Evolutionary conservation across 37 sponge, comb jelly and placozoan genomes (phyloP).

Genomic region (Haliclona indistincta): DNA sequence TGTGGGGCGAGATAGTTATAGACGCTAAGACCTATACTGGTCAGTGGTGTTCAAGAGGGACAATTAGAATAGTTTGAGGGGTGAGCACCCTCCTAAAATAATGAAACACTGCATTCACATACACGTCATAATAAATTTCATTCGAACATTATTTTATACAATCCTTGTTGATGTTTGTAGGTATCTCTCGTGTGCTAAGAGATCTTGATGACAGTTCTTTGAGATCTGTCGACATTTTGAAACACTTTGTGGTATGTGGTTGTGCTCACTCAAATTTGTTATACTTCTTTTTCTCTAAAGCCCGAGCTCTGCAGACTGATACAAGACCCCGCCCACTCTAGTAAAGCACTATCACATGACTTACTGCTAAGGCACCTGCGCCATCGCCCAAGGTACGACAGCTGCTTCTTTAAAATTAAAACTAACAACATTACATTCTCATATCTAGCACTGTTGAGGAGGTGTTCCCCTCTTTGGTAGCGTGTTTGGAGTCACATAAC

Average conservation of each 20-base stretch:
- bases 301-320: conserved; percentile 74
- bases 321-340: conserved; percentile 41
- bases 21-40: too few species aligned
- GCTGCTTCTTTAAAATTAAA: background rate
- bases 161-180: background rate
- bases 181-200: conserved; percentile 59
- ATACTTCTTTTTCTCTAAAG: conserved; percentile 23
- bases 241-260: conserved; percentile 76
- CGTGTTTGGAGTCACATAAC: conserved; percentile 69
- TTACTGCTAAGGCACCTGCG: conserved; percentile 66
- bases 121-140: too few species aligned
- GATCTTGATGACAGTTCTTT: conserved; percentile 78
- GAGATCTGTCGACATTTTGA: conserved; percentile 68
- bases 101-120: too few species aligned
- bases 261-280: background rate
- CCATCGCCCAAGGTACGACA: conserved; percentile 54
- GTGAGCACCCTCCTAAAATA: conserved; percentile 33
- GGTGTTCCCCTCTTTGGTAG: conserved; percentile 47
- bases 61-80: too few species aligned
- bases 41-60: too few species aligned
- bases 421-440: background rate
- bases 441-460: conserved; percentile 48
- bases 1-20: too few species aligned
- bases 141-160: too few species aligned
- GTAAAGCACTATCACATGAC: conserved; percentile 47